Conservation (phyloP, 1,140 invertebrate genomes). For the Philotrypesis tridentata region DNA sequence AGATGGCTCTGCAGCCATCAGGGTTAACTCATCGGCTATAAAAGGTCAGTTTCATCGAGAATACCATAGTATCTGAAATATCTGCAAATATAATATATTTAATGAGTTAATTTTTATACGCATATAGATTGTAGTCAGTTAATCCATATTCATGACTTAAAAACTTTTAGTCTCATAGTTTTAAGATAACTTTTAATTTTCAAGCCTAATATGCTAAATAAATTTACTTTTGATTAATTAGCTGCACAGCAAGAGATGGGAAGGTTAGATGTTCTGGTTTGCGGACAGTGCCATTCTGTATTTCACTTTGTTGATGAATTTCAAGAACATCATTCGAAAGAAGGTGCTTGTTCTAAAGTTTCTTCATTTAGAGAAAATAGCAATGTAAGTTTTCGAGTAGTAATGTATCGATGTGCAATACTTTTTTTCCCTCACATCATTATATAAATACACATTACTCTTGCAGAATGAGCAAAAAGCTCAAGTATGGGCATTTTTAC, state of each 20-base stretch:
- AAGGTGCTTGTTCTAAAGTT: slow-evolving; percentile 66
- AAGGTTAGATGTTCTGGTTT: slow-evolving; percentile 84
- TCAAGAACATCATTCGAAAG: slow-evolving; percentile 76
- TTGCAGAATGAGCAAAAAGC: slow-evolving; percentile 83
- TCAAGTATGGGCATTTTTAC: slow-evolving; percentile 87
- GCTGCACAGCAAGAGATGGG: slow-evolving; percentile 84
- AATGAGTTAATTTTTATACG: too few relatives aligned
- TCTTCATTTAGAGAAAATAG: slow-evolving; percentile 69
- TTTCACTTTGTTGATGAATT: slow-evolving; percentile 88
- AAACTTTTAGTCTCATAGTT: background rate
- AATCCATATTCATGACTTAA: background rate
- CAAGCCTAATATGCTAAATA: slow-evolving; percentile 1
- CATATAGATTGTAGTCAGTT: too few relatives aligned
- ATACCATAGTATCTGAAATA: background rate
- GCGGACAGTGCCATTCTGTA: slow-evolving; percentile 84
- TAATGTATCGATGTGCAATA: background rate
- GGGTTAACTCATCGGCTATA: slow-evolving; percentile 79
- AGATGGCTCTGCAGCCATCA: slow-evolving; percentile 78
- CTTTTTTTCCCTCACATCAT: slow-evolving; percentile 17
- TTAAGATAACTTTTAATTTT: background rate
- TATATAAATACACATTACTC: slow-evolving; percentile 41
- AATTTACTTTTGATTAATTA: slow-evolving; percentile 56
- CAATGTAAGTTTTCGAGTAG: slow-evolving; percentile 60
- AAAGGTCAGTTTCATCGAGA: slow-evolving; percentile 73
- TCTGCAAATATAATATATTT: background rate